Evolutionary conservation across 2,888 invertebrate species (phyloP).

Genomic region (Pollenia amentaria): DNA sequence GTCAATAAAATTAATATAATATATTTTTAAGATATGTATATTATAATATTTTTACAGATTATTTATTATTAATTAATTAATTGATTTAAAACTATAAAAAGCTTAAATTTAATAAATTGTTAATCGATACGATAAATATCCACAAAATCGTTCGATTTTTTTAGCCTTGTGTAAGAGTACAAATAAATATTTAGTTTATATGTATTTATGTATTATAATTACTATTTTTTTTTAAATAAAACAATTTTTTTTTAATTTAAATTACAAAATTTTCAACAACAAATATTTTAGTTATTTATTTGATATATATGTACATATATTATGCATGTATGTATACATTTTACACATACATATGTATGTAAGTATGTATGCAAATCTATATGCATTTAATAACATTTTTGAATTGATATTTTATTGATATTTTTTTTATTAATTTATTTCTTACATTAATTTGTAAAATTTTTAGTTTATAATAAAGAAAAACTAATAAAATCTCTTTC

Average conservation of each 20-base stretch:
- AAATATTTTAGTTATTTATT: slow-evolving; percentile 75
- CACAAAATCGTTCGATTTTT: slow-evolving; percentile 38
- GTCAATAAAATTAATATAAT: slow-evolving; percentile 43
- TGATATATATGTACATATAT: slow-evolving; percentile 47
- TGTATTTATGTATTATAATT: background rate
- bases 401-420: background rate
- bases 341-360: slow-evolving; percentile 69
- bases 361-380: slow-evolving; percentile 35
- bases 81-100: slow-evolving; percentile 71
- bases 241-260: slow-evolving; percentile 66
- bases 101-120: slow-evolving; percentile 62
- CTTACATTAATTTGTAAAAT: slow-evolving; percentile 56
- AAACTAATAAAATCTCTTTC: background rate
- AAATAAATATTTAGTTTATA: slow-evolving; percentile 32
- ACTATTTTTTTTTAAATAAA: slow-evolving; percentile 50
- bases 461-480: background rate
- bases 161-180: slow-evolving; percentile 60
- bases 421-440: slow-evolving; percentile 20
- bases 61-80: slow-evolving; percentile 69
- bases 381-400: background rate
- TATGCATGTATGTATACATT: slow-evolving; percentile 75
- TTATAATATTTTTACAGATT: slow-evolving; percentile 68
- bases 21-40: slow-evolving; percentile 62
- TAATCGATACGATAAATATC: slow-evolving; percentile 15
- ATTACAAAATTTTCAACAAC: slow-evolving; percentile 73